phyloP scores from a whole-genome alignment of 2,888 invertebrate species.

The Tineola bisselliella region DNA sequence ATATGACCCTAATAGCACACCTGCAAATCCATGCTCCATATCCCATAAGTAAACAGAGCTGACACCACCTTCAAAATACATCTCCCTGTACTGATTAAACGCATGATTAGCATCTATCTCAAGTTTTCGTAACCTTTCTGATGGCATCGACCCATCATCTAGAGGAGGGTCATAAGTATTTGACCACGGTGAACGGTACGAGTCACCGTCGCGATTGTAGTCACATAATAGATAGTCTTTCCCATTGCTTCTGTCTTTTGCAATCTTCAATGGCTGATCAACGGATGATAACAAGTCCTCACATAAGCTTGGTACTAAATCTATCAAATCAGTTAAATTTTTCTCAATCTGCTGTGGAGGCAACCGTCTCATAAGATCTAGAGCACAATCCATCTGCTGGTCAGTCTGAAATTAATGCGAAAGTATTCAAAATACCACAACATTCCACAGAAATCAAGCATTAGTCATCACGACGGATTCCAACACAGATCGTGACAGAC shows the following conservation, averaged over 20 bases:
- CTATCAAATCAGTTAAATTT: conserved; percentile 97
- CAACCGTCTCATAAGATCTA: conserved; percentile 97
- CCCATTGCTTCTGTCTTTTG: conserved; percentile 92
- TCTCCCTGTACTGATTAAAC: conserved; percentile 98
- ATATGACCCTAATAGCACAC: conserved; percentile 48
- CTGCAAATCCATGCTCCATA: conserved; percentile 97
- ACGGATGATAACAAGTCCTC: conserved; percentile 97
- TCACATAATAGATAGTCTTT: conserved; percentile 98
- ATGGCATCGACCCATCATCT: conserved; percentile 98
- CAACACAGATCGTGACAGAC: conserved; percentile 17
- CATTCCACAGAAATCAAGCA: conserved; percentile 24
- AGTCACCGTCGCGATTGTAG: conserved; percentile 99
- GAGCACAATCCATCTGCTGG: conserved; percentile 97
- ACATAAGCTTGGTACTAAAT: conserved; percentile 93
- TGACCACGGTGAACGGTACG: conserved; percentile 98
- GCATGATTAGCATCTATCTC: conserved; percentile 99
- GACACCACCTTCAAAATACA: conserved; percentile 99
- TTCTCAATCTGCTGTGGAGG: conserved; percentile 99
- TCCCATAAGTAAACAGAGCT: conserved; percentile 99
- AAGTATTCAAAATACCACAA: neutral
- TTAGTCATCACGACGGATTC: conserved; percentile 61
- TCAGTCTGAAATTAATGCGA: conserved; percentile 75
- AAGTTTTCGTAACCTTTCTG: conserved; percentile 91
- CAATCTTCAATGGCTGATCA: conserved; percentile 98
- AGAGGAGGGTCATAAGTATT: conserved; percentile 97